Evolutionary conservation across 2,797 vertebrate species (phyloP), one percentile per base, ranked within the genome.

Genomic region (Darevskia mixta): DNA sequence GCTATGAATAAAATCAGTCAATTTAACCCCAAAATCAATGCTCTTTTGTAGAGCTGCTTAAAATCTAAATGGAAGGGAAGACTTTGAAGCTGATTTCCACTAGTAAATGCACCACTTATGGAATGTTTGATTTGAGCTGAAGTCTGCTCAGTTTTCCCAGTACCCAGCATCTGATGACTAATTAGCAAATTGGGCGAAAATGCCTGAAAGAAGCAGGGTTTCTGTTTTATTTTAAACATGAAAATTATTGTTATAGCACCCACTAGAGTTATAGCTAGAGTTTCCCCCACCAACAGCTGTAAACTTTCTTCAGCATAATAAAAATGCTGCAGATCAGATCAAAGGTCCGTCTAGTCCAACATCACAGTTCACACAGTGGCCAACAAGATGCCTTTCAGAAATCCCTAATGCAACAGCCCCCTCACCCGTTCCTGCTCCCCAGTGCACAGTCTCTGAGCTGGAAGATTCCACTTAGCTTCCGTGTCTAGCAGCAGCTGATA

Each of bases 1-100:
- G 91, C 92, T 92, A 95, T 92, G 94, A 96, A 95, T 95, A 95
- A 96, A 97, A 96, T 95, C 95, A 96, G 91, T 92, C 94, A 94
- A 92, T 95, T 95, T 95, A 95, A 95, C 94, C 95, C 93, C 85
- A 94, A 96, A 89, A 96, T 96, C 93, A 91, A 94, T 95, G 94
- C 86, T 95, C 92, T 95, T 96, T 96, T 95, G 93, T 95, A 93
- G 92, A 91, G 92, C 87, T 94, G 92, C 93, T 96, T 96, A 94
- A 96, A 96, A 93, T 94, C 91, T 95, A 94, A 95, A 94, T 94
- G 91, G 92, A 95, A 95, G 86, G 84, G 90, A 96, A 96, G 91
- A n/a, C 94, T 96, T 94, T 96, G 96, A 95, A 96, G 93, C 90
- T 88, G 90, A 86, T 89, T 94, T 94, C 89, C 80, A 86, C 94